phyloP scores from a whole-genome alignment of 2,113 vertebrate genomes.

The Myiozetetes cayanensis region DNA sequence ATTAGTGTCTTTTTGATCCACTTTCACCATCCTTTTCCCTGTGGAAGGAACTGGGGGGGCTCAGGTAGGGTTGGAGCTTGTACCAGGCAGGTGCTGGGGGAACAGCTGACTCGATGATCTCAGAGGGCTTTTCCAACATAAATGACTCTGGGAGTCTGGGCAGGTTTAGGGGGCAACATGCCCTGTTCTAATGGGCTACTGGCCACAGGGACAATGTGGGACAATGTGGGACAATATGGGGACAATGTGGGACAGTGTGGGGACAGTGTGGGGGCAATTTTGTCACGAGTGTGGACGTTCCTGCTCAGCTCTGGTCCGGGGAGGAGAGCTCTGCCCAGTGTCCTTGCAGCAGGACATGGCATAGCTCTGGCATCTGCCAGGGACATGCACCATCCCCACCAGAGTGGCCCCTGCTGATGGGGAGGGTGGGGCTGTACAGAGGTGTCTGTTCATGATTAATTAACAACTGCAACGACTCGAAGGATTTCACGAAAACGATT shows the following conservation, averaged over 20 bases:
- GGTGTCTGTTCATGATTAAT: not conserved
- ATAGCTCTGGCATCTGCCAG: not conserved
- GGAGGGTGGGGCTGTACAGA: not conserved
- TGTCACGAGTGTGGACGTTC: not conserved
- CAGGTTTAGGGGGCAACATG: not conserved
- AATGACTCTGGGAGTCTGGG: not conserved
- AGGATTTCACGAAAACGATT: not conserved
- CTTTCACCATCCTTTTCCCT: not conserved
- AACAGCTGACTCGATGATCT: not conserved
- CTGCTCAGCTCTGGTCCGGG: accelerated
- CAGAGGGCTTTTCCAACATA: not conserved
- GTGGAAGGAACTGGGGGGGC: not conserved
- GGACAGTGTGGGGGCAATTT: not conserved
- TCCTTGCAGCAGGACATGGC: not conserved
- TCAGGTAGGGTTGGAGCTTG: not conserved
- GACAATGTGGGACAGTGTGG: not conserved
- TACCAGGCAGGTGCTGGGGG: not conserved
- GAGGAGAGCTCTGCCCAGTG: not conserved
- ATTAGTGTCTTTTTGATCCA: not conserved
- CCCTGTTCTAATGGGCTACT: not conserved
- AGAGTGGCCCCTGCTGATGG: not conserved
- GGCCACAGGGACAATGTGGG: not conserved
- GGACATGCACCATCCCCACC: not conserved
- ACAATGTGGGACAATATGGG: not conserved
- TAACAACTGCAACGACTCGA: not conserved